phyloP scores from a whole-genome alignment of 2,113 vertebrate genomes.

The Pterocles gutturalis region DNA sequence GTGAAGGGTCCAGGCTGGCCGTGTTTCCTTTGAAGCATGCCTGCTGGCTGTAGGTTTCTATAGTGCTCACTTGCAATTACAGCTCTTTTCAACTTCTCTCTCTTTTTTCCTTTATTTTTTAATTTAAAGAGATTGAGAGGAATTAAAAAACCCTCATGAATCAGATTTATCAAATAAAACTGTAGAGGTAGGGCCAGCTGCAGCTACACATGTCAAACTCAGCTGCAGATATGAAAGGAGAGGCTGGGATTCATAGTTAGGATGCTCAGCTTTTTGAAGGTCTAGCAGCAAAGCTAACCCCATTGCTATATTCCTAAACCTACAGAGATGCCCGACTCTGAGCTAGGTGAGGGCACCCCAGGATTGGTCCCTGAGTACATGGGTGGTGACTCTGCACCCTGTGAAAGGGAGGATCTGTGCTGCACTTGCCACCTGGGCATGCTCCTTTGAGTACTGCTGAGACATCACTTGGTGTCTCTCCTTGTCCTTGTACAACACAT shows the following conservation, averaged over 20 bases:
- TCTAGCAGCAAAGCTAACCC: neutral
- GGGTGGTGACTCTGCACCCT: neutral
- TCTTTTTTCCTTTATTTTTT: neutral
- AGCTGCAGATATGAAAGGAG: conserved; percentile 38
- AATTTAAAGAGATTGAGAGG: neutral
- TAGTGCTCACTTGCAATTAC: conserved; percentile 19
- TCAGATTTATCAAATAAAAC: conserved; percentile 65
- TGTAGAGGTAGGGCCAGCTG: conserved; percentile 59
- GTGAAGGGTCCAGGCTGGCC: neutral
- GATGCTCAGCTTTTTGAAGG: neutral
- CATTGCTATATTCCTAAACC: neutral
- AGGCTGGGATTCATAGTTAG: conserved; percentile 15
- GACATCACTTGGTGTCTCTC: neutral
- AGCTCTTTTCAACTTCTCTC: conserved; percentile 35
- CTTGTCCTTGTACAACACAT: fast-evolving
- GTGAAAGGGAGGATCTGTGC: neutral
- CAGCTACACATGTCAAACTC: conserved; percentile 47
- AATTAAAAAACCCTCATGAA: conserved; percentile 48
- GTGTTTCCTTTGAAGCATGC: conserved; percentile 23
- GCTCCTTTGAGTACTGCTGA: neutral
- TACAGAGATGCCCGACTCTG: neutral
- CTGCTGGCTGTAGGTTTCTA: conserved; percentile 49
- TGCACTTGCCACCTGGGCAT: neutral
- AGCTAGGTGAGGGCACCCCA: neutral
- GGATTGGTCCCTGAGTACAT: fast-evolving